A percentile compares a stretch with the other conserved stretches of the same genome.
Evolutionary conservation across 1,140 invertebrate genomes (phyloP).

Genomic region (Anoplophora glabripennis): DNA sequence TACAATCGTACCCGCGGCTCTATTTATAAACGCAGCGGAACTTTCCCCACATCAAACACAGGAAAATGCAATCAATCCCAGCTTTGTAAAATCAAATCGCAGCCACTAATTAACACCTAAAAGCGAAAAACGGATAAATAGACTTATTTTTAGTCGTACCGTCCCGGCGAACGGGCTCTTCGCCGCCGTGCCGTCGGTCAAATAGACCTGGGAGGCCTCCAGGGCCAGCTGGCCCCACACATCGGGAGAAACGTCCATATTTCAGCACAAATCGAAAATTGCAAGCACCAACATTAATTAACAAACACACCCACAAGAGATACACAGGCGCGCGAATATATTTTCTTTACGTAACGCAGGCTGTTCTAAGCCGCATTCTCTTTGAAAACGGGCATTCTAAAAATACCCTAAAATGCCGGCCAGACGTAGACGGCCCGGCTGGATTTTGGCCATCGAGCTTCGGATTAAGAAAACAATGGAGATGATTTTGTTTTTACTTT

Average conservation of each 20-base stretch:
- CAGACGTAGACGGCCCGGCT: no score
- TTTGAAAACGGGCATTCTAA: conserved; percentile 13
- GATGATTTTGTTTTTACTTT: no score
- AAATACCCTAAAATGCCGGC: conserved; percentile 16
- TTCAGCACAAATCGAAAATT: neutral
- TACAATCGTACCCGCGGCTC: no score
- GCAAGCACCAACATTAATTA: no score
- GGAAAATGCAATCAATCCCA: no score
- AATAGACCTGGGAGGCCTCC: conserved; percentile 79
- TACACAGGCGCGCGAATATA: conserved; percentile 2
- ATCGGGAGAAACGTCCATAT: conserved; percentile 64
- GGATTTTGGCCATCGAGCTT: no score
- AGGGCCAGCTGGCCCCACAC: conserved; percentile 80
- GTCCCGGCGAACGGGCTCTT: conserved; percentile 78
- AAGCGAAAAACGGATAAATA: neutral
- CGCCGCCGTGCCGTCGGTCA: conserved; percentile 70
- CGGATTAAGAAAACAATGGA: no score
- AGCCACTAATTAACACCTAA: neutral
- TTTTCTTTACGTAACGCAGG: neutral
- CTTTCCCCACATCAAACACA: no score
- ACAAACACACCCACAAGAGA: no score
- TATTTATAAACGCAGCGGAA: no score
- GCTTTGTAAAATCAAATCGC: neutral
- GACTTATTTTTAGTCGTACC: conserved; percentile 52
- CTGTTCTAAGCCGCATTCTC: neutral